phyloP scores from a whole-genome alignment of 2,797 vertebrate genomes.

The Danio jaintianensis region DNA sequence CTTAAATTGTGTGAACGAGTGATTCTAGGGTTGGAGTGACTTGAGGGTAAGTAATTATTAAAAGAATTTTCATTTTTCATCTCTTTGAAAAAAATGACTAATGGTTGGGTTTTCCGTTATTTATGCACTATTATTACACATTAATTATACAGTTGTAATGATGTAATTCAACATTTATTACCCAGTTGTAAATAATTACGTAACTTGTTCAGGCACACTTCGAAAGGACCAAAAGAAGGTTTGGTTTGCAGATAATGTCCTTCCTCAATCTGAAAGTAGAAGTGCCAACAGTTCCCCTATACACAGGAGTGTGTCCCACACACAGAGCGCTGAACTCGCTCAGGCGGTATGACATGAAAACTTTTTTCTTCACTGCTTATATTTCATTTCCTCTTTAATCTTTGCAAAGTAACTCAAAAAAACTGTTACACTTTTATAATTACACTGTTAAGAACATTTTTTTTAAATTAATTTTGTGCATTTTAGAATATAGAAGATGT shows the following conservation, averaged over 20 bases:
- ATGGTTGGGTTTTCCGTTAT: too few species aligned
- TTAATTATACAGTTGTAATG: too few species aligned
- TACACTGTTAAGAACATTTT: neutral
- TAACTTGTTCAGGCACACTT: conserved; percentile 75
- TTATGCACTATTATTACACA: too few species aligned
- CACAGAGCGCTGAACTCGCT: conserved; percentile 42
- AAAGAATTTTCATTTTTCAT: too few species aligned
- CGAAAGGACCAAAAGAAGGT: conserved; percentile 93
- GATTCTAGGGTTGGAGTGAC: too few species aligned
- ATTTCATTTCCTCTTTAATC: neutral
- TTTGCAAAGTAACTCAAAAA: neutral
- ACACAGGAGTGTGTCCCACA: conserved; percentile 62
- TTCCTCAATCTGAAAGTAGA: conserved; percentile 88
- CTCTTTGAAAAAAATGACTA: too few species aligned
- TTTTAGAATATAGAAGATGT: too few species aligned
- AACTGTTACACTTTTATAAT: neutral
- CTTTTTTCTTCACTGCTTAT: conserved; percentile 23
- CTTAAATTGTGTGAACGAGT: too few species aligned
- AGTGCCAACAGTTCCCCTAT: conserved; percentile 89
- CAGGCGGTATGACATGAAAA: conserved; percentile 34
- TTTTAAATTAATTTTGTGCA: neutral
- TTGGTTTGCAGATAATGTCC: conserved; percentile 97
- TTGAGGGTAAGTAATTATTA: too few species aligned
- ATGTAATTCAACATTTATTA: too few species aligned
- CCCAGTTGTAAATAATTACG: neutral